A percentile compares a stretch with the other conserved stretches of the same genome.
phyloP scores from a whole-genome alignment of 2,797 vertebrate species.

The Sebastes minor region DNA sequence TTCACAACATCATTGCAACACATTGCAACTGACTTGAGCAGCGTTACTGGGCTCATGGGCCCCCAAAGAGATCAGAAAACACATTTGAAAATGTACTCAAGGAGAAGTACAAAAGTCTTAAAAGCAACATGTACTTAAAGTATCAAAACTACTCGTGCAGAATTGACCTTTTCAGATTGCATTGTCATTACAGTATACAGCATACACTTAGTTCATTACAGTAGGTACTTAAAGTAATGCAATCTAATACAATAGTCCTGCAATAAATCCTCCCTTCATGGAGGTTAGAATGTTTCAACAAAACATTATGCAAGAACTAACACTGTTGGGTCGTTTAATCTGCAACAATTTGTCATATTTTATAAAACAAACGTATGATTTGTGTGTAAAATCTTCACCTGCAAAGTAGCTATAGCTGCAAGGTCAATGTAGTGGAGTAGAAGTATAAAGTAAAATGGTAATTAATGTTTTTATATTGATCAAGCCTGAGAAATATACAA shows the following conservation, averaged over 20 bases:
- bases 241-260: neutral
- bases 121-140: neutral
- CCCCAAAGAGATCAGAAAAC: neutral
- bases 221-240: neutral
- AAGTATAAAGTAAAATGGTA: too few species aligned
- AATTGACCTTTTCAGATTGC: neutral
- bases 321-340: neutral
- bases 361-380: neutral
- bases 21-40: slow-evolving; percentile 10
- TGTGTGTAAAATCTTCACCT: neutral
- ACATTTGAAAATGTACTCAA: too few species aligned
- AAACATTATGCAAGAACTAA: neutral
- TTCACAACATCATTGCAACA: slow-evolving; percentile 31
- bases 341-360: neutral
- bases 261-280: neutral
- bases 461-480: neutral
- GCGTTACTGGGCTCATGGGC: neutral
- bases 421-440: too few species aligned
- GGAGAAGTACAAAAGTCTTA: neutral
- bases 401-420: too few species aligned
- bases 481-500: neutral
- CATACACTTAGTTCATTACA: neutral
- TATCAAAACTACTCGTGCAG: neutral
- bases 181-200: neutral
- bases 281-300: neutral